These are phyloP conservation scores for Coptodon rendalli DNA, from an alignment of 2,113 vertebrate genomes.

Conservation along the genomic window DNA sequence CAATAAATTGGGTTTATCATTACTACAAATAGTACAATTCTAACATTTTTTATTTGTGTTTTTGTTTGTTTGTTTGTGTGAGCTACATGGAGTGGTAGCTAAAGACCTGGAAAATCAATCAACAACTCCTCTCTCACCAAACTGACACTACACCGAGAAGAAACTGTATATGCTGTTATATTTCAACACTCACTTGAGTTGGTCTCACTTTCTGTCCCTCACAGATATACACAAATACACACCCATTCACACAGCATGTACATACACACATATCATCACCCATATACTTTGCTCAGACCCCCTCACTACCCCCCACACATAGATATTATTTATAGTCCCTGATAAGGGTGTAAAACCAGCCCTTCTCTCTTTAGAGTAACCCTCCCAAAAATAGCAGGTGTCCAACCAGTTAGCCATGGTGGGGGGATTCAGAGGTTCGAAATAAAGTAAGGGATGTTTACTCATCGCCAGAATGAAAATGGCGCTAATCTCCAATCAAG, in stretches of 20 bases:
- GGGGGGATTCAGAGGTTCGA: conserved; percentile 60
- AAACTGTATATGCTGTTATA: conserved; percentile 40
- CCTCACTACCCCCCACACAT: background rate
- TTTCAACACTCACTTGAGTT: conserved; percentile 59
- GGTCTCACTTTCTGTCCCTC: conserved; percentile 35
- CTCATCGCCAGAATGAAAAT: conserved; percentile 68
- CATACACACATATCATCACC: conserved; percentile 37
- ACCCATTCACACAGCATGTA: conserved; percentile 5
- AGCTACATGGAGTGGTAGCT: background rate
- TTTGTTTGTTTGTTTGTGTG: background rate
- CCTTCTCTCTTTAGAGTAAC: conserved; percentile 76
- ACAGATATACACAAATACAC: conserved; percentile 29
- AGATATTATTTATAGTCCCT: conserved; percentile 77
- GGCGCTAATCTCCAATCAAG: conserved; percentile 74
- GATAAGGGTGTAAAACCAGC: conserved; percentile 65
- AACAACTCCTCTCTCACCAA: background rate
- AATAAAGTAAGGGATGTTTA: conserved; percentile 77
- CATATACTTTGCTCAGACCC: background rate
- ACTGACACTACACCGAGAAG: conserved; percentile 8
- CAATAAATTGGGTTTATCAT: background rate
- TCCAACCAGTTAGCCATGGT: conserved; percentile 67
- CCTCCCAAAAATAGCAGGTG: conserved; percentile 80
- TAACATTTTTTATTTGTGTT: background rate
- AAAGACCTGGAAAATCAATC: conserved; percentile 36
- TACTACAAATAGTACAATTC: background rate